Base-by-base conservation (phyloP, 2,888 invertebrate genomes). In the Parascotia fuliginaria region DNA sequence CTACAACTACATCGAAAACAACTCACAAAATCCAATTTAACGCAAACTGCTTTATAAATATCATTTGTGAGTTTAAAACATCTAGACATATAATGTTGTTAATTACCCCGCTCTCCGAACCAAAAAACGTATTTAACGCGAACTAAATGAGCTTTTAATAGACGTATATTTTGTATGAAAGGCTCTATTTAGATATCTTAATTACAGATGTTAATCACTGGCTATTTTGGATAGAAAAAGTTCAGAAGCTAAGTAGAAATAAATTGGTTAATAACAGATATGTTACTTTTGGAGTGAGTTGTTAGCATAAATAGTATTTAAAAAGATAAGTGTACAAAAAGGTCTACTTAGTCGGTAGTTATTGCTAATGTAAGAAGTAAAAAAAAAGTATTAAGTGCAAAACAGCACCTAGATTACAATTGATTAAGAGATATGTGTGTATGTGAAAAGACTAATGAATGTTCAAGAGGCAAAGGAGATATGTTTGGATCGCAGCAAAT, bases 91-190 rank as follows among this genome's bases (percentile, higher is more conserved):
- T 9, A 60, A 56, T 65, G 42, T 11, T 40, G 42, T 39, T 66
- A 65, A 65, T 65, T 66, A 66, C 45, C 13, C 13, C 24, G 33
- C 39, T 49, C 24, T 47, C 34, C 51, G 42, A 34, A 36, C 52
- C 44, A 45, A 60, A 54, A 48, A 55, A 62, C 53, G 34, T 55
- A 31, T 31, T 31, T 31, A 31, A 16, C 27, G 11, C 15, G 40
- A 44, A 55, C 45, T 53, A 64, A 66, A 66, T 50, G 54, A 42
- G 49, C 37, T 66, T 66, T 64, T 66, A 66, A 66, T 66, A 49
- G 47, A 48, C 42, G 52, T 46, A 51, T 60, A 47, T 46, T 45
- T 34, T 27, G 42, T 42, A 42, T 34, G n/a, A 28, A 16, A 15
- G 5, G 13, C 42, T 16, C 16, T 44, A 41, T 38, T 34, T 31